These are phyloP conservation scores for Arrhamphus sclerolepis DNA, from an alignment of 2,797 vertebrate species.

Conservation along the genomic window DNA sequence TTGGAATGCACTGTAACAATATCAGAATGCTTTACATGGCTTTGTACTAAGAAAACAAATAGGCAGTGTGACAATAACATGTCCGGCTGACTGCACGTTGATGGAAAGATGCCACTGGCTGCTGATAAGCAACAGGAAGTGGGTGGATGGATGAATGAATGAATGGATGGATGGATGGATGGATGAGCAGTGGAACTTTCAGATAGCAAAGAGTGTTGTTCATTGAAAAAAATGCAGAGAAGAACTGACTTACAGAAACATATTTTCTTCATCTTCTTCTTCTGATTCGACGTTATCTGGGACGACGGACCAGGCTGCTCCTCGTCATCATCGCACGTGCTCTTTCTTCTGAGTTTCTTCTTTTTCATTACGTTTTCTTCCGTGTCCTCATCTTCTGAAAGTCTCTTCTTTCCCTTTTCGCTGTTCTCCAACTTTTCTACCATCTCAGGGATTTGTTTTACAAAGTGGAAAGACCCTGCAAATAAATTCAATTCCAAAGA, in stretches of 20 bases:
- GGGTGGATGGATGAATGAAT: too few species aligned
- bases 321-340: conserved; percentile 6
- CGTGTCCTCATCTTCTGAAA: conserved; percentile 18
- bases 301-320: conserved; percentile 56
- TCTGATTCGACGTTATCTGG: conserved; percentile 18
- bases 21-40: too few species aligned
- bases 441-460: conserved; percentile 4
- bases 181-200: too few species aligned
- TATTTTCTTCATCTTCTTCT: conserved; percentile 50
- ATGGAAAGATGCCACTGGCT: too few species aligned
- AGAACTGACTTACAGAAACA: conserved; percentile 61
- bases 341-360: conserved; percentile 34
- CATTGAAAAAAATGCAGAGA: not conserved
- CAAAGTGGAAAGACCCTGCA: conserved; percentile 54
- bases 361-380: conserved; percentile 31
- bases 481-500: not conserved
- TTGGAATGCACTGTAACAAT: too few species aligned
- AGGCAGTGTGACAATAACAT: too few species aligned
- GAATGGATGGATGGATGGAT: too few species aligned
- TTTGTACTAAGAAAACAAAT: too few species aligned
- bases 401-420: not conserved
- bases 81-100: too few species aligned
- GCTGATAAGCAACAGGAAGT: too few species aligned
- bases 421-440: not conserved
- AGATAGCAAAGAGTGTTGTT: too few species aligned